Evolutionary conservation across 2,113 vertebrate genomes (phyloP).

Genomic region (Pterophyllum scalare): DNA sequence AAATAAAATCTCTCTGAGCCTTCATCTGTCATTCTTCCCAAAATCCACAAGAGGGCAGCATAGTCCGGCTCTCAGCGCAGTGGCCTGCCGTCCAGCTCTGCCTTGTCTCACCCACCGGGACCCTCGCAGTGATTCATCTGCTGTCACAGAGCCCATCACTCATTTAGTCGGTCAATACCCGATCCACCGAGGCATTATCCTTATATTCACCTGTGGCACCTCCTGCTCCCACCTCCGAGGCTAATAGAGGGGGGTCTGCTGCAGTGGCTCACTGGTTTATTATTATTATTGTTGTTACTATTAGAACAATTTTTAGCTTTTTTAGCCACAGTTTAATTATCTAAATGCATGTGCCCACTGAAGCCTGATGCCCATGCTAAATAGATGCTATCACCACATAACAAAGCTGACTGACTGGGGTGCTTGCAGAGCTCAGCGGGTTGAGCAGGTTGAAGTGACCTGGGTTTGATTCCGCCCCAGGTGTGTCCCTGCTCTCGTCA

Average conservation of each 20-base stretch:
- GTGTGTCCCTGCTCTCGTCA: not conserved
- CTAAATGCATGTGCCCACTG: not conserved
- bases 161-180: constrained; percentile 35
- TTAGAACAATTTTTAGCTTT: not conserved
- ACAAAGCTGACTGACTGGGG: not conserved
- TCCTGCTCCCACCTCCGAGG: too few relatives aligned
- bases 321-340: not conserved
- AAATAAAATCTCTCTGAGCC: too few relatives aligned
- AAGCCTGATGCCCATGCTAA: not conserved
- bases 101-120: not conserved
- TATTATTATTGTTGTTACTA: not conserved
- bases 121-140: constrained; percentile 33
- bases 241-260: not conserved
- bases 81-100: not conserved
- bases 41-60: constrained; percentile 57
- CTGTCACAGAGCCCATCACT: constrained; percentile 37
- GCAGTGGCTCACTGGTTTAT: not conserved
- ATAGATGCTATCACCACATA: not conserved
- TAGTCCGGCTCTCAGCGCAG: not conserved
- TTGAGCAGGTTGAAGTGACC: too few relatives aligned
- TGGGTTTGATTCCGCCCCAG: too few relatives aligned
- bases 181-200: constrained; percentile 31
- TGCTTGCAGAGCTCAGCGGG: accelerated
- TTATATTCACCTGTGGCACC: constrained; percentile 33
- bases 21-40: not conserved